Percentiles rank a stretch among this genome's conserved stretches.
Conservation (phyloP, 2,113 vertebrate genomes). For the Oceanites oceanicus region DNA sequence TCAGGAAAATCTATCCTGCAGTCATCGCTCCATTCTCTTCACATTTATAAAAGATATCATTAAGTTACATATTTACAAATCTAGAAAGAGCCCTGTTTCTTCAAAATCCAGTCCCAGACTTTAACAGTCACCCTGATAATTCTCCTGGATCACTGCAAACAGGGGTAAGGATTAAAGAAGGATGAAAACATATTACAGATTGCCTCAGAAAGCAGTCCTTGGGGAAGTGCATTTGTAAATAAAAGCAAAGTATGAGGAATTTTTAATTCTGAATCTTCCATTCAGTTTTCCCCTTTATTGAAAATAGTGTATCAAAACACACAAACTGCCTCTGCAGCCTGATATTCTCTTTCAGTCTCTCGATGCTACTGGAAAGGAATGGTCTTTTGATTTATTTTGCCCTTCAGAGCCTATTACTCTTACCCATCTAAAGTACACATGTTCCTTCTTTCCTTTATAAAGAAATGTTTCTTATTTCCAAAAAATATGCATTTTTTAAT, state of each 20-base stretch:
- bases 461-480: neutral
- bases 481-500: neutral
- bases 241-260: neutral
- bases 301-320: neutral
- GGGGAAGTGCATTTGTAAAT: neutral
- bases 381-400: constrained; percentile 5
- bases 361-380: neutral
- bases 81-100: neutral
- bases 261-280: neutral
- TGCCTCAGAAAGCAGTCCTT: neutral
- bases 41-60: neutral
- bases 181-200: neutral
- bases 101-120: neutral
- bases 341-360: neutral
- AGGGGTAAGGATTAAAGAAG: neutral
- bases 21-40: neutral
- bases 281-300: neutral
- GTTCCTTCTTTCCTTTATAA: neutral
- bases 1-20: neutral
- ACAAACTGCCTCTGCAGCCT: neutral
- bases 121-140: neutral
- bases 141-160: neutral
- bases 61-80: neutral
- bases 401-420: neutral
- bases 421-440: neutral